Conservation (phyloP, 2,888 invertebrate species). For the Lithophane leautieri region DNA sequence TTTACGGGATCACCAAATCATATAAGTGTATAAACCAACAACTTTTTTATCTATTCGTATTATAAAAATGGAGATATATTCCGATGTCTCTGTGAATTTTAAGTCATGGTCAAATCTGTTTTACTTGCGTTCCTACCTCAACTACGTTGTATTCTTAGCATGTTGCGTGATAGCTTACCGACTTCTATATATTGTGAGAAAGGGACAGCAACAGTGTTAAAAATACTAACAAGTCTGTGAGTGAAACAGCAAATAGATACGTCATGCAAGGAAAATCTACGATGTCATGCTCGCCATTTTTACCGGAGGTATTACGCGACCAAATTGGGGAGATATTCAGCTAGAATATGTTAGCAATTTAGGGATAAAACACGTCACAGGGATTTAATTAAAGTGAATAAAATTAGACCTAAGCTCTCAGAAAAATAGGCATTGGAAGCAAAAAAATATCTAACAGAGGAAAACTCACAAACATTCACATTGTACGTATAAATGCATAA, state of each 20-base stretch:
- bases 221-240: conserved; percentile 35
- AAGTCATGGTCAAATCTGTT: conserved; percentile 49
- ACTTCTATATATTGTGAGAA: conserved; percentile 37
- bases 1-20: conserved; percentile 9
- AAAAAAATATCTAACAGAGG: conserved; percentile 23
- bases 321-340: conserved; percentile 70
- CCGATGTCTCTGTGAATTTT: conserved; percentile 12
- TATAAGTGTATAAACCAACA: not conserved
- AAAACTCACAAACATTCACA: conserved; percentile 59
- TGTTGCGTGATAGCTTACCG: conserved; percentile 17
- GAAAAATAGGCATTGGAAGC: conserved; percentile 14
- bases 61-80: conserved; percentile 16
- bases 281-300: conserved; percentile 77
- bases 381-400: conserved; percentile 27
- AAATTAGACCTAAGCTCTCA: conserved; percentile 1
- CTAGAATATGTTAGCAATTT: conserved; percentile 53
- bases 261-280: conserved; percentile 71
- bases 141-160: conserved; percentile 49
- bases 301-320: conserved; percentile 75
- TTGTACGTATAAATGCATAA: conserved; percentile 29
- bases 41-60: conserved; percentile 9
- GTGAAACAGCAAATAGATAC: conserved; percentile 56
- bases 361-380: conserved; percentile 42
- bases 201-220: conserved; percentile 55
- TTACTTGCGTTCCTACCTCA: conserved; percentile 44